Conservation (phyloP, 2,888 invertebrate genomes). For the Malachius bipustulatus region DNA sequence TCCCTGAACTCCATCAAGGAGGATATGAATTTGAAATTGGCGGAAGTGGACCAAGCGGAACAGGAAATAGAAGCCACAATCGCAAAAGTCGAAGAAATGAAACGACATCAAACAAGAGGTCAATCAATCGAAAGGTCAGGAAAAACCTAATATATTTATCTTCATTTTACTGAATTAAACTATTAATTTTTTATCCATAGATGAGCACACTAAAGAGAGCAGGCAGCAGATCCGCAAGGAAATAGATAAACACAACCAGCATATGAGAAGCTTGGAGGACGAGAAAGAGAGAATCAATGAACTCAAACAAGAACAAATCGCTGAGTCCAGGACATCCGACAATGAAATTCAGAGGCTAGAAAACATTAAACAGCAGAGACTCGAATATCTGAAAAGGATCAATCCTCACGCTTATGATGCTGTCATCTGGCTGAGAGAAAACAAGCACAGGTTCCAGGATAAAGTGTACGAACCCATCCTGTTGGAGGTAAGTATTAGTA, state of each 20-base stretch:
- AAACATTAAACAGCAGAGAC: slow-evolving; percentile 41
- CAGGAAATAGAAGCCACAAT: slow-evolving; percentile 39
- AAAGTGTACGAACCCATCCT: slow-evolving; percentile 76
- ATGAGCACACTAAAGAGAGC: no score
- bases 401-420: slow-evolving; percentile 55
- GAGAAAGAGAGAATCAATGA: slow-evolving; percentile 37
- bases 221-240: no score
- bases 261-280: no score
- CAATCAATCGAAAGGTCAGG: slow-evolving; percentile 40
- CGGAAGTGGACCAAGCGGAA: slow-evolving; percentile 40
- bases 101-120: slow-evolving; percentile 38
- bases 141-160: no score
- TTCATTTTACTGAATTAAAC: no score
- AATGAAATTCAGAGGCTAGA: slow-evolving; percentile 38
- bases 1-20: slow-evolving; percentile 34
- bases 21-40: slow-evolving; percentile 36
- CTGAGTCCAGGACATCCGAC: slow-evolving; percentile 33
- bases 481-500: slow-evolving; percentile 53
- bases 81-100: slow-evolving; percentile 42
- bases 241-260: no score
- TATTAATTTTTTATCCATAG: no score
- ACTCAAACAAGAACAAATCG: slow-evolving; percentile 30
- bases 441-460: slow-evolving; percentile 51
- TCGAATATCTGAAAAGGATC: slow-evolving; percentile 40
- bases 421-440: slow-evolving; percentile 58